Conservation (phyloP, 2,113 vertebrate species). For the Chlorodrepanis virens region DNA sequence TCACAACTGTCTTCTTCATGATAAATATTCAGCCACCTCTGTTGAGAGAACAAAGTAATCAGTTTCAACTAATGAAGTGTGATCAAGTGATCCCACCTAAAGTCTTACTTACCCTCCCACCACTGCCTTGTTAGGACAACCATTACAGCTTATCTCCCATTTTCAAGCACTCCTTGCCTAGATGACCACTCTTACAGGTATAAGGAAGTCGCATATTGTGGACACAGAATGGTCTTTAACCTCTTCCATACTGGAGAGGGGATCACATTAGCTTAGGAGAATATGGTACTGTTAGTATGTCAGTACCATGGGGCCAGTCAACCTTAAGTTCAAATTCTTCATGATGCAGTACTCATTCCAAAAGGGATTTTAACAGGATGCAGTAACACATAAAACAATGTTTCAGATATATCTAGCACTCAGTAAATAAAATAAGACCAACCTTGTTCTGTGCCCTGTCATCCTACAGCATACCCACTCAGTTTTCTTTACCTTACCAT, state of each 20-base stretch:
- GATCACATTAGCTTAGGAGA: neutral
- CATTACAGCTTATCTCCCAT: neutral
- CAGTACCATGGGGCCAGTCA: neutral
- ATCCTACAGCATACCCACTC: neutral
- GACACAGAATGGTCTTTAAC: neutral
- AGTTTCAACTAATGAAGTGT: neutral
- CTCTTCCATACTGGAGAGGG: neutral
- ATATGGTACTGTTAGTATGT: neutral
- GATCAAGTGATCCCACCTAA: neutral
- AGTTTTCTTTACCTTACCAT: neutral
- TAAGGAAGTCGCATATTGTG: neutral
- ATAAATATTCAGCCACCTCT: slow-evolving; percentile 81
- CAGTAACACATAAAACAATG: neutral
- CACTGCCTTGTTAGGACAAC: neutral
- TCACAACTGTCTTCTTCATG: neutral
- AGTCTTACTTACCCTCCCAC: neutral
- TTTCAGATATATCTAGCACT: neutral
- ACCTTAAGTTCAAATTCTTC: neutral
- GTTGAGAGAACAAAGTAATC: slow-evolving; percentile 37
- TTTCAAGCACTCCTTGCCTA: neutral
- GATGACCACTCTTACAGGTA: neutral
- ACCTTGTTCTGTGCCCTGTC: neutral
- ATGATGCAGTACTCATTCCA: neutral
- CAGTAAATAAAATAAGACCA: neutral
- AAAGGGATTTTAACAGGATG: neutral